phyloP scores from a whole-genome alignment of 2,888 invertebrate genomes.

The Antheraea yamamai region DNA sequence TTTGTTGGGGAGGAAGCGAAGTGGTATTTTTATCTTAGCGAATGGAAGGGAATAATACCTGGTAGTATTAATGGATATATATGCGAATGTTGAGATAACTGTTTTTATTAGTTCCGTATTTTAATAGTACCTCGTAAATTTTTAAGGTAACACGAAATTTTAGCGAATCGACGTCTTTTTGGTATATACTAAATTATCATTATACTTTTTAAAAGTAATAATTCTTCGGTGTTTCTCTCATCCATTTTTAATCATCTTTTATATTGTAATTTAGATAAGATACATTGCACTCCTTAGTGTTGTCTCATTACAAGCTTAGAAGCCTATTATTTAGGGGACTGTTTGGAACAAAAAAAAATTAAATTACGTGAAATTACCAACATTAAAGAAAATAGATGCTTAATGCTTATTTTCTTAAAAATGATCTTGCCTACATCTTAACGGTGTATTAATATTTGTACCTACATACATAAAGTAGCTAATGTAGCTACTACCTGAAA shows the following conservation, averaged over 20 bases:
- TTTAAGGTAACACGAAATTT: neutral
- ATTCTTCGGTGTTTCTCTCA: neutral
- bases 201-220: neutral
- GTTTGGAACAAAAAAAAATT: neutral
- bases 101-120: neutral
- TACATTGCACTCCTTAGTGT: neutral
- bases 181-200: neutral
- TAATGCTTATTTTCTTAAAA: neutral
- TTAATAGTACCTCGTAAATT: neutral
- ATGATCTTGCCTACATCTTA: too few relatives aligned
- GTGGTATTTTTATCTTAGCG: slow-evolving; percentile 43
- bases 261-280: neutral
- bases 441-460: too few relatives aligned
- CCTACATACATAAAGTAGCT: neutral
- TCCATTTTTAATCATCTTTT: neutral
- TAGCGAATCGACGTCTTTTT: neutral
- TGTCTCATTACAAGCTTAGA: neutral
- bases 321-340: neutral
- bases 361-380: neutral
- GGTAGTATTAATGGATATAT: slow-evolving; percentile 28
- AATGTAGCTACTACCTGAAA: neutral
- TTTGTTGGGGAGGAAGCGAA: slow-evolving; percentile 41
- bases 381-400: neutral
- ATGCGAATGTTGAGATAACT: neutral
- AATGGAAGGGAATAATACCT: slow-evolving; percentile 38